These are phyloP conservation scores for Pachyramphus minor DNA, from an alignment of 2,113 vertebrate genomes.

Conservation along the genomic window DNA sequence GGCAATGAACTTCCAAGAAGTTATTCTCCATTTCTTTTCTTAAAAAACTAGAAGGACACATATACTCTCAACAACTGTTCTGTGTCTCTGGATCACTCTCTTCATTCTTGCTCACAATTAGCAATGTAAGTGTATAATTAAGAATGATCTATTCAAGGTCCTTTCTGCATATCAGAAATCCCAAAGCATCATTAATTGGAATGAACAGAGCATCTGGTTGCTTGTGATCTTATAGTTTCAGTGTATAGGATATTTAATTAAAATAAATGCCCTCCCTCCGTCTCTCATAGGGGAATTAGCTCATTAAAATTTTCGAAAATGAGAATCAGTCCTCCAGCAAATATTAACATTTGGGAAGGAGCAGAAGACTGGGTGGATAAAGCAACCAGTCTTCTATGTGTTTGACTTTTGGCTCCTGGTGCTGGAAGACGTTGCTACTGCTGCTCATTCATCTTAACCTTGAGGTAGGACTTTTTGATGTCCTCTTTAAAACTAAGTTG, in stretches of 20 bases:
- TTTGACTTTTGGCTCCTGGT: background rate
- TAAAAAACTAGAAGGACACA: slow-evolving; percentile 1
- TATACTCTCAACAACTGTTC: background rate
- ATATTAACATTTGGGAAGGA: slow-evolving; percentile 27
- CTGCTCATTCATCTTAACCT: background rate
- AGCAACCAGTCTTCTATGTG: background rate
- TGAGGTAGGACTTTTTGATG: background rate
- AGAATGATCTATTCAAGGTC: slow-evolving; percentile 2
- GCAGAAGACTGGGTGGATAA: background rate
- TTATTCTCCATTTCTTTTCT: background rate
- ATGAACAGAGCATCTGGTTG: slow-evolving; percentile 22
- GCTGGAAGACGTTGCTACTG: background rate
- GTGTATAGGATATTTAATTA: slow-evolving; percentile 12
- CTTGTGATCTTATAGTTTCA: slow-evolving; percentile 5
- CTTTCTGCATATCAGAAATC: slow-evolving; percentile 33
- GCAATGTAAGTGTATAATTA: background rate
- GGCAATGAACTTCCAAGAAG: background rate
- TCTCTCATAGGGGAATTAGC: background rate
- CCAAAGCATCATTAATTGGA: slow-evolving; percentile 35
- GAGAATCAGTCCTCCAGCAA: slow-evolving; percentile 25
- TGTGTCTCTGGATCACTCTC: background rate
- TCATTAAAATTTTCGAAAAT: slow-evolving; percentile 19
- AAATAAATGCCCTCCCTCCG: background rate
- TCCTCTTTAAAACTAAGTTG: background rate
- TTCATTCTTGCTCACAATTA: background rate